Evolutionary conservation across 2,888 invertebrate species (phyloP), one percentile per base, ranked within the genome.

Genomic region (Drosophila robusta): DNA sequence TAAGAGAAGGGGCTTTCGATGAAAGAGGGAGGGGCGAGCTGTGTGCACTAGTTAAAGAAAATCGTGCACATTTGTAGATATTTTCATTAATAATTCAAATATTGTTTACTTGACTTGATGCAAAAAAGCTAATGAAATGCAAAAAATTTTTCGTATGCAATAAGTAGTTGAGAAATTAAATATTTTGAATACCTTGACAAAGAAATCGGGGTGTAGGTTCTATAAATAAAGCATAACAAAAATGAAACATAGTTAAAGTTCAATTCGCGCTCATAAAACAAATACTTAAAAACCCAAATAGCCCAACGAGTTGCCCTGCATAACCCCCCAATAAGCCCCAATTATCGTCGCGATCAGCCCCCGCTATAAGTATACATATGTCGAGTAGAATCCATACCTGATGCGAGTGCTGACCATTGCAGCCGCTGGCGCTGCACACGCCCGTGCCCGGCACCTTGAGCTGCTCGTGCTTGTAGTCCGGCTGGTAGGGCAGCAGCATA

Each of bases 401-500:
- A 89, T 92, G 92, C 51, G 92, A 92, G 68, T 94, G 94, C 85
- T 95, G 95, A 29, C 93, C 93, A 78, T 93, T 93, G 81, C 94
- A 94, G 71, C 94, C 93, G 44, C 93, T 93, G 44, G 94, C 94
- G 29, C 94, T 93, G 91, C 95, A 95, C 3, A 95, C 95, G 0
- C 95, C 95, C 0, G 95, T 95, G 7, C 95, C 95, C 4, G 95
- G 95, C 36, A 95, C 95, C 93, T 97, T 97, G 54, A 97, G 93
- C 91, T 97, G 97, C 87, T 97, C 97, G 81, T 95, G 95, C 90
- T 97, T 97, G 92, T 97, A 97, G 91, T 97, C 97, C 11, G 97
- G 97, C 90, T 97, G 97, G 91, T 97, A 97, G 5, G 97, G 97
- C 79, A 97, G 94, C 80, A 98, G 93, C 97, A 97, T 97, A 46